A percentile compares a stretch with the other conserved stretches of the same genome.
phyloP scores from a whole-genome alignment of 2,797 vertebrate genomes.

The Poliocrania exsul region DNA sequence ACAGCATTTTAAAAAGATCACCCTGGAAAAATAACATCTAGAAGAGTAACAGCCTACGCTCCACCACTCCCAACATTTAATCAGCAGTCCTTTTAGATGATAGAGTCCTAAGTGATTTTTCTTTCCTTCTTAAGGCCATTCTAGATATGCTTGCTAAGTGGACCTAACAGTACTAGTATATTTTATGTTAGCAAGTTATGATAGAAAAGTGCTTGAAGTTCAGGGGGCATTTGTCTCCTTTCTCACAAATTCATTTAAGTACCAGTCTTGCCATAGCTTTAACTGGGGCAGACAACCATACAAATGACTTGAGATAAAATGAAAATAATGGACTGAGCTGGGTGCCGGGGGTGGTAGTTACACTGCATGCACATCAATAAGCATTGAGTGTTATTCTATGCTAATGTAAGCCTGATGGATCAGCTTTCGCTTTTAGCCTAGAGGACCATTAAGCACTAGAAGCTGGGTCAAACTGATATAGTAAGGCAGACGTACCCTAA shows the following conservation, averaged over 20 bases:
- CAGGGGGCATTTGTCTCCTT: conserved; percentile 86
- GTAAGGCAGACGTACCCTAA: conserved; percentile 74
- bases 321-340: conserved; percentile 84
- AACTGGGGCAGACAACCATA: conserved; percentile 85
- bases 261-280: conserved; percentile 81
- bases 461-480: conserved; percentile 84
- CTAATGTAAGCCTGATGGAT: conserved; percentile 95
- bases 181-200: conserved; percentile 76
- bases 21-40: conserved; percentile 57
- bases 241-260: conserved; percentile 82
- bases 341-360: conserved; percentile 84
- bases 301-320: conserved; percentile 87
- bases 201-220: conserved; percentile 86
- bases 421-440: conserved; percentile 89
- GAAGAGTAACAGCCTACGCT: neutral
- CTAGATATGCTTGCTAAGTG: conserved; percentile 71
- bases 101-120: conserved; percentile 71
- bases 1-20: conserved; percentile 62
- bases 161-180: conserved; percentile 70
- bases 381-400: conserved; percentile 86
- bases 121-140: conserved; percentile 63
- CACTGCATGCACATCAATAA: conserved; percentile 90
- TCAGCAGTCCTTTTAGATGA: conserved; percentile 71
- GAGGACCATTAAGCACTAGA: conserved; percentile 91
- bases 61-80: conserved; percentile 59